Evolutionary conservation across 1,140 invertebrate species (phyloP).

Genomic region (Apis florea): DNA sequence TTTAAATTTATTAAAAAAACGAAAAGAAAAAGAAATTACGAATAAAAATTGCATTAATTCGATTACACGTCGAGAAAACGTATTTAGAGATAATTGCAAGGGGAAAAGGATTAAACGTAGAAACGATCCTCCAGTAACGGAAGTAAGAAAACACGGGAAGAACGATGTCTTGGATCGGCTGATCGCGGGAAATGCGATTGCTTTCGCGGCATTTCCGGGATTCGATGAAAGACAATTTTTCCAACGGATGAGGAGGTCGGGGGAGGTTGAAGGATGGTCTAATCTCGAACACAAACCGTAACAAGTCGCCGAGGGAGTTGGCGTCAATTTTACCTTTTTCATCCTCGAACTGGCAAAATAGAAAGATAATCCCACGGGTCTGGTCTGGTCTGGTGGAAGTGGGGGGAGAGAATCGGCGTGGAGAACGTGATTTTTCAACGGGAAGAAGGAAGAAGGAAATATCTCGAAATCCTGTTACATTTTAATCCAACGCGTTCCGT

Average conservation of each 20-base stretch:
- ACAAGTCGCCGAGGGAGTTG: conserved; percentile 27
- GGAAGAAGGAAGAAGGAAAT: not conserved
- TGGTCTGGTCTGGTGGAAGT: not conserved
- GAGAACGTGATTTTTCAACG: not conserved
- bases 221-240: conserved; percentile 33
- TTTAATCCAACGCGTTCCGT: not conserved
- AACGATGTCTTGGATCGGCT: not conserved
- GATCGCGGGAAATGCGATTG: conserved; percentile 19
- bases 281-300: conserved; percentile 39
- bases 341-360: conserved; percentile 22
- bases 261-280: not conserved
- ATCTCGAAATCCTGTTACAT: not conserved
- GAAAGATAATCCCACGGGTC: conserved; percentile 31
- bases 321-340: conserved; percentile 42
- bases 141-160: not conserved
- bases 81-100: too few relatives aligned
- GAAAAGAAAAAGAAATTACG: too few relatives aligned
- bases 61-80: too few relatives aligned
- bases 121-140: too few relatives aligned
- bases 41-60: not conserved
- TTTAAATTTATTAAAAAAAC: too few relatives aligned
- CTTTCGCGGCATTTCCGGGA: conserved; percentile 10
- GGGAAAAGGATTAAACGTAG: not conserved
- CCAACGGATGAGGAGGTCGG: not conserved
- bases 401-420: not conserved